These are phyloP conservation scores for Epizoanthus fatuus DNA, from an alignment of 92 coral and sea anemone genomes.

Conservation along the genomic window DNA sequence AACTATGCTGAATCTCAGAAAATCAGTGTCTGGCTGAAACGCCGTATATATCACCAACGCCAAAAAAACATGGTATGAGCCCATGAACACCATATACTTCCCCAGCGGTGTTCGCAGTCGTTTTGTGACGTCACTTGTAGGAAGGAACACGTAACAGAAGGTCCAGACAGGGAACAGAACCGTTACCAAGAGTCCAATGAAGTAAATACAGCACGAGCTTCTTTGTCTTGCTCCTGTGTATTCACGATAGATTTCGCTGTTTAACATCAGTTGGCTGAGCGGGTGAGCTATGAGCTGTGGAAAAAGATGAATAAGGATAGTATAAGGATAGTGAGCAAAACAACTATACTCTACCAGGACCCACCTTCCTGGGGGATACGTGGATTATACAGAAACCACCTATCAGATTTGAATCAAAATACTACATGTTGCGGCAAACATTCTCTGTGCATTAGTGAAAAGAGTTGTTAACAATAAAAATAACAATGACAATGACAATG, in stretches of 20 bases:
- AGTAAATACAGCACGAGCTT: conserved; percentile 9
- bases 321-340: too few species aligned
- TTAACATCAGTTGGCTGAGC: conserved; percentile 57
- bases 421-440: too few species aligned
- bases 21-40: conserved; percentile 29
- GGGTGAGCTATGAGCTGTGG: conserved; percentile 60
- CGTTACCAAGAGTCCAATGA: conserved; percentile 20
- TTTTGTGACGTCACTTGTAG: conserved; percentile 32
- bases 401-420: too few species aligned
- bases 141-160: conserved; percentile 24
- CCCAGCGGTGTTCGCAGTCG: conserved; percentile 49
- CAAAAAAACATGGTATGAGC: conserved; percentile 50
- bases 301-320: not conserved
- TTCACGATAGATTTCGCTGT: conserved; percentile 46
- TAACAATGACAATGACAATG: too few species aligned
- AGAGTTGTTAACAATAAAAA: too few species aligned
- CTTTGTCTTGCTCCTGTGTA: conserved; percentile 39
- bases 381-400: too few species aligned
- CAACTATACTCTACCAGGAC: too few species aligned
- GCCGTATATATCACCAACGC: conserved; percentile 36
- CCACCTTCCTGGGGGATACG: too few species aligned
- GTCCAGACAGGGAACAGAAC: conserved; percentile 51
- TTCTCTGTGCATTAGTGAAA: too few species aligned
- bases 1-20: conserved; percentile 28
- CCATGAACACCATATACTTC: conserved; percentile 47